Percentiles rank a stretch among this genome's conserved stretches.
Conservation (phyloP, 2,113 vertebrate species). For the Zosterops lateralis region DNA sequence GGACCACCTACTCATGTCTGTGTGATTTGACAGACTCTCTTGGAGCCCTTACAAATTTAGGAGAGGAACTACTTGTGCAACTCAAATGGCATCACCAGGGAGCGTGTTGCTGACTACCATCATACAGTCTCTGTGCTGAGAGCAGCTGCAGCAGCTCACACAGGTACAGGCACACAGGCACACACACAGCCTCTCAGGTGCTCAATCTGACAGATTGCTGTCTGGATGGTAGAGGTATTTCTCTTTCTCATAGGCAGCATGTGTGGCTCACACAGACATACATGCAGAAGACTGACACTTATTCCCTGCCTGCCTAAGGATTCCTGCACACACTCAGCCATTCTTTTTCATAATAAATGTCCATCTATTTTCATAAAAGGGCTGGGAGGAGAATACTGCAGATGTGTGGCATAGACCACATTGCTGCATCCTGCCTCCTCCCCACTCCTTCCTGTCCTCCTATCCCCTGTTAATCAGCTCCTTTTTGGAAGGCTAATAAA, state of each 20-base stretch:
- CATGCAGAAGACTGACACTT: not conserved
- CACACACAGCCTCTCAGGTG: not conserved
- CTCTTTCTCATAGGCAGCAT: not conserved
- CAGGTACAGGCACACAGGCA: not conserved
- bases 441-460: not conserved
- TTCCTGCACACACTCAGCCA: not conserved
- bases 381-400: not conserved
- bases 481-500: slow-evolving; percentile 29
- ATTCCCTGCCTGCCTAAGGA: not conserved
- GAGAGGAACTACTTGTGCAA: accelerated
- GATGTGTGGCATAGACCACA: not conserved
- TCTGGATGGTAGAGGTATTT: not conserved
- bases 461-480: not conserved
- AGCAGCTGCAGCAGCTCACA: not conserved
- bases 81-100: not conserved
- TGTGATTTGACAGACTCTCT: not conserved
- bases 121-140: not conserved
- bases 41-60: not conserved
- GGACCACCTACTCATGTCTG: not conserved
- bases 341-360: slow-evolving; percentile 61
- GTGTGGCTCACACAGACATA: not conserved
- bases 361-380: slow-evolving; percentile 32
- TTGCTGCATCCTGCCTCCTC: not conserved
- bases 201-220: not conserved
- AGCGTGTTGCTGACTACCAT: not conserved